Percentiles rank a stretch among this genome's conserved stretches.
These are phyloP conservation scores for Pelobates cultripes DNA, from an alignment of 2,797 vertebrate genomes.

Conservation along the genomic window DNA sequence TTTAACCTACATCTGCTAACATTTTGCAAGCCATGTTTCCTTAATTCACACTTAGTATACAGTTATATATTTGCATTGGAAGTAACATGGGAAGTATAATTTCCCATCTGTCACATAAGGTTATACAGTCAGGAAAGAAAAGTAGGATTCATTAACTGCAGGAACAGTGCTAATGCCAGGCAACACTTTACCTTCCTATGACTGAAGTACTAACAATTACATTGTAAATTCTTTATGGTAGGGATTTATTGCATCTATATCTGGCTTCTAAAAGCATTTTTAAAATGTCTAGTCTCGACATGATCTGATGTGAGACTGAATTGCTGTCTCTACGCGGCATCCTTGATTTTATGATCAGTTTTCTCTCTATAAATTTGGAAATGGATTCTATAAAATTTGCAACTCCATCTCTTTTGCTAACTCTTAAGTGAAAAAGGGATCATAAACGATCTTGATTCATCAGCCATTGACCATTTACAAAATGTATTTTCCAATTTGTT, in stretches of 20 bases:
- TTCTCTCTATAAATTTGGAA: slow-evolving; percentile 41
- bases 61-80: not conserved
- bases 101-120: not conserved
- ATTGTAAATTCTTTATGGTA: slow-evolving; percentile 41
- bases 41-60: not conserved
- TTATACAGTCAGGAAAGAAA: not conserved
- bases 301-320: slow-evolving; percentile 34
- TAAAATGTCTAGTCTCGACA: slow-evolving; percentile 33
- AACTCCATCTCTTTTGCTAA: slow-evolving; percentile 29
- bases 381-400: slow-evolving; percentile 38
- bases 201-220: slow-evolving; percentile 45
- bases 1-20: not conserved
- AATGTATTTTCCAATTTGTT: slow-evolving; percentile 10
- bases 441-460: slow-evolving; percentile 26
- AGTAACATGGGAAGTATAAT: not conserved
- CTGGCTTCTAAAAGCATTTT: slow-evolving; percentile 41
- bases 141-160: slow-evolving; percentile 16
- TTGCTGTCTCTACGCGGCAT: slow-evolving; percentile 22
- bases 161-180: slow-evolving; percentile 12
- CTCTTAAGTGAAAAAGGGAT: slow-evolving; percentile 27
- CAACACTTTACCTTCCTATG: slow-evolving; percentile 31
- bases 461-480: slow-evolving; percentile 5
- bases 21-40: not conserved
- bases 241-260: slow-evolving; percentile 46
- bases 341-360: slow-evolving; percentile 41